A percentile compares a stretch with the other conserved stretches of the same genome.
phyloP scores from a whole-genome alignment of 1,140 invertebrate species.

The Drosophila pallidifrons region DNA sequence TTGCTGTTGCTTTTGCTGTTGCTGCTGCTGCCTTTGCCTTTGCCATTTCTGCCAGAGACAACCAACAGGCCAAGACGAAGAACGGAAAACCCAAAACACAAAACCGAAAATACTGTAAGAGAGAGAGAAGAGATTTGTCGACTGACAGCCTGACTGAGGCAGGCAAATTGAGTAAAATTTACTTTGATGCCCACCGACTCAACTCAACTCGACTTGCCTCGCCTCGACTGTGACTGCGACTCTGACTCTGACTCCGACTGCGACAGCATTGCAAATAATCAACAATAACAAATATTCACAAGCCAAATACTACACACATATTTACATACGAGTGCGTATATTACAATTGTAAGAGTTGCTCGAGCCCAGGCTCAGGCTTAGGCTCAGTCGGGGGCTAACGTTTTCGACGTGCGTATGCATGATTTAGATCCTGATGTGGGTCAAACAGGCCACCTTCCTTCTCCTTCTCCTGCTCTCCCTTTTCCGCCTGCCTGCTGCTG shows the following conservation, averaged over 20 bases:
- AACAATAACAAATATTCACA: conserved; percentile 13
- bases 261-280: conserved; percentile 30
- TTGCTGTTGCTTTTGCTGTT: conserved; percentile 51
- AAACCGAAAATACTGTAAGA: conserved; percentile 19
- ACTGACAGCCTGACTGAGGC: conserved; percentile 22
- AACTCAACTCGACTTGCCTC: conserved; percentile 4
- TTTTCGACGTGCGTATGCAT: conserved; percentile 50
- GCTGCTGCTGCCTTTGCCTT: conserved; percentile 34
- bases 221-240: conserved; percentile 1
- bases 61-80: conserved; percentile 21
- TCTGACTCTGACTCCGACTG: background rate
- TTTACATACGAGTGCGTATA: background rate
- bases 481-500: background rate
- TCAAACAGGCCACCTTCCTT: conserved; percentile 37
- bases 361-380: conserved; percentile 1
- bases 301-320: background rate
- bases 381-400: conserved; percentile 9
- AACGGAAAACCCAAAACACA: conserved; percentile 16
- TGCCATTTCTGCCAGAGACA: conserved; percentile 21
- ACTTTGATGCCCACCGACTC: conserved; percentile 51
- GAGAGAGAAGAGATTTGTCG: conserved; percentile 50
- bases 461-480: background rate
- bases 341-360: conserved; percentile 8
- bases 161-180: conserved; percentile 46
- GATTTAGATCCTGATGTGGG: conserved; percentile 68